Conservation (phyloP, 2,888 invertebrate species). For the Lasioglossum malachurum region DNA sequence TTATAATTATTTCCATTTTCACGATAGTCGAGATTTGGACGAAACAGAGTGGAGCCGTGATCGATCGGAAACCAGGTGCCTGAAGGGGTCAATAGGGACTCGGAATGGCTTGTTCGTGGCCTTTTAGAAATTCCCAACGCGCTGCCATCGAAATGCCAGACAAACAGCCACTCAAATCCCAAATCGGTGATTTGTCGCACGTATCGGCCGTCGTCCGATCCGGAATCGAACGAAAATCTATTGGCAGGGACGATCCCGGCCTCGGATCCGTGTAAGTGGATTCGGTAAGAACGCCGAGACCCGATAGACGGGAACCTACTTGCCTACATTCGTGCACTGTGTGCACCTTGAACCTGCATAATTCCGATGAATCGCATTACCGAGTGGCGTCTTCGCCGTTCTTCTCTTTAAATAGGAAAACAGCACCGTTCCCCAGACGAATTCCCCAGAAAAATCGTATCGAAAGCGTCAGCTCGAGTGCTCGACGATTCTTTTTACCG, state of each 20-base stretch:
- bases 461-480: not conserved
- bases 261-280: conserved; percentile 51
- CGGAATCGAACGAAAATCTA: conserved; percentile 55
- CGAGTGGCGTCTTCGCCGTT: conserved; percentile 6
- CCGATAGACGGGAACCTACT: conserved; percentile 69
- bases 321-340: conserved; percentile 68
- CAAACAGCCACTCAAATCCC: conserved; percentile 32
- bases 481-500: not conserved
- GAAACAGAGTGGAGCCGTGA: not conserved
- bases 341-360: conserved; percentile 42
- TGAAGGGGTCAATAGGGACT: not conserved
- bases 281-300: conserved; percentile 46
- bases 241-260: conserved; percentile 28
- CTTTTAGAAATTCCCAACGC: conserved; percentile 41
- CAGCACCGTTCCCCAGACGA: not conserved
- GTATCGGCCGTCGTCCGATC: conserved; percentile 37
- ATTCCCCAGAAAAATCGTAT: not conserved
- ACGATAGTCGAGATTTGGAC: not conserved
- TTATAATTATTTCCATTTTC: not conserved
- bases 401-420: not conserved
- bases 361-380: conserved; percentile 32
- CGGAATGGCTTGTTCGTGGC: conserved; percentile 19
- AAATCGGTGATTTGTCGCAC: conserved; percentile 39
- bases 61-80: not conserved
- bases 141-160: conserved; percentile 2